phyloP scores from a whole-genome alignment of 2,113 vertebrate genomes.

The Physeter macrocephalus region DNA sequence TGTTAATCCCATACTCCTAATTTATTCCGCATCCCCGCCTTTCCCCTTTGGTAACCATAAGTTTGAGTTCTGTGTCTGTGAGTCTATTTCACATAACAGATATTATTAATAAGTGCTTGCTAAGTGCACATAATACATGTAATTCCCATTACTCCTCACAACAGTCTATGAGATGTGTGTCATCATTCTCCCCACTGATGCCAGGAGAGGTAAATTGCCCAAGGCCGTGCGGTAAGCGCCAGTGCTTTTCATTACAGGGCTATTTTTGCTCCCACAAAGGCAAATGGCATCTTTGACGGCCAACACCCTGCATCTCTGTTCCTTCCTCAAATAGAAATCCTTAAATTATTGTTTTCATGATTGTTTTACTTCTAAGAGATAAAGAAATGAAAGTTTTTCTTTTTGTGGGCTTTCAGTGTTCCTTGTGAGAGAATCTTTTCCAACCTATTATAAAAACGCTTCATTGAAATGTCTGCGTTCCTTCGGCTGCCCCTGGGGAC shows the following conservation, averaged over 20 bases:
- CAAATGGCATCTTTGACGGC: not conserved
- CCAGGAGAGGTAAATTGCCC: not conserved
- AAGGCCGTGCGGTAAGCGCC: accelerated
- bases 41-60: not conserved
- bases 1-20: not conserved
- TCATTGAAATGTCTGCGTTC: not conserved
- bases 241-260: not conserved
- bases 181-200: not conserved
- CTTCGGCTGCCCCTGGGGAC: not conserved
- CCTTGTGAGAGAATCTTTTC: not conserved
- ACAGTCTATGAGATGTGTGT: accelerated
- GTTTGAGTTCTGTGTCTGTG: not conserved
- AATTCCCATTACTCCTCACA: not conserved
- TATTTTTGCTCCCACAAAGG: not conserved
- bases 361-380: not conserved
- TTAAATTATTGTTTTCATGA: not conserved
- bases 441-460: not conserved
- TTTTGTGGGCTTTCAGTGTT: not conserved
- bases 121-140: too few relatives aligned
- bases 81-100: not conserved
- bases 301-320: not conserved
- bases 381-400: not conserved
- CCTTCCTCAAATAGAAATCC: not conserved
- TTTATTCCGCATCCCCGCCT: not conserved
- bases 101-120: not conserved